Conservation (phyloP, 2,113 vertebrate genomes). For the Chauna torquata region DNA sequence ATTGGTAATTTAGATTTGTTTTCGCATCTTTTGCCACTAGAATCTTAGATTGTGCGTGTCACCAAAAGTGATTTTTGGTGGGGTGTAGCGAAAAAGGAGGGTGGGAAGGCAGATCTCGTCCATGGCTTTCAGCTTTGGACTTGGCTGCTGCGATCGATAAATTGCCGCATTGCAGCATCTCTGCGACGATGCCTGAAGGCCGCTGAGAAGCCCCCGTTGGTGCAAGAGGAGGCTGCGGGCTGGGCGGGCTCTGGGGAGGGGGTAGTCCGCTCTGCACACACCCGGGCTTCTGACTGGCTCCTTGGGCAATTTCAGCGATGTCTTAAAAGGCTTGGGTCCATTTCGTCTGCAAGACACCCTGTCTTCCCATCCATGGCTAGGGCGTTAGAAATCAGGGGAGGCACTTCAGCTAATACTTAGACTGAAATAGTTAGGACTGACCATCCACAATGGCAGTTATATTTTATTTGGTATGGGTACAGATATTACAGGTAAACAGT, state of each 20-base stretch:
- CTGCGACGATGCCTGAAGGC: slow-evolving; percentile 47
- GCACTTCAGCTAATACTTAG: neutral
- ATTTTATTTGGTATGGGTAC: neutral
- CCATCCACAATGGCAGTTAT: neutral
- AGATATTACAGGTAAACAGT: neutral
- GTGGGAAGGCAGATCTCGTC: neutral
- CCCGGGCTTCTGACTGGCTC: slow-evolving; percentile 66
- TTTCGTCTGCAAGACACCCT: slow-evolving; percentile 24
- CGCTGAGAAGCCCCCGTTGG: slow-evolving; percentile 34
- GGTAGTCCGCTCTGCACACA: slow-evolving; percentile 2
- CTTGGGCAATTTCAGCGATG: slow-evolving; percentile 52
- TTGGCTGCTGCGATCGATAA: neutral
- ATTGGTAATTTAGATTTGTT: neutral
- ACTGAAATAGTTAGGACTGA: neutral
- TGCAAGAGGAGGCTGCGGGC: slow-evolving; percentile 56
- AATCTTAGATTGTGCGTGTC: neutral
- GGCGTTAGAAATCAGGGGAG: slow-evolving; percentile 34
- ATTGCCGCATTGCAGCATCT: slow-evolving; percentile 73
- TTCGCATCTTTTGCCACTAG: neutral
- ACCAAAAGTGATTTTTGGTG: neutral
- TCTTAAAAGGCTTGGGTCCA: slow-evolving; percentile 67
- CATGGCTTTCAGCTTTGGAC: neutral
- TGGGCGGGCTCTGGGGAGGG: slow-evolving; percentile 70
- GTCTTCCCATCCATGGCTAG: neutral
- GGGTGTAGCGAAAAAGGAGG: neutral